Base-by-base conservation (phyloP, 2,888 invertebrate species). In the Agrotis clavis region DNA sequence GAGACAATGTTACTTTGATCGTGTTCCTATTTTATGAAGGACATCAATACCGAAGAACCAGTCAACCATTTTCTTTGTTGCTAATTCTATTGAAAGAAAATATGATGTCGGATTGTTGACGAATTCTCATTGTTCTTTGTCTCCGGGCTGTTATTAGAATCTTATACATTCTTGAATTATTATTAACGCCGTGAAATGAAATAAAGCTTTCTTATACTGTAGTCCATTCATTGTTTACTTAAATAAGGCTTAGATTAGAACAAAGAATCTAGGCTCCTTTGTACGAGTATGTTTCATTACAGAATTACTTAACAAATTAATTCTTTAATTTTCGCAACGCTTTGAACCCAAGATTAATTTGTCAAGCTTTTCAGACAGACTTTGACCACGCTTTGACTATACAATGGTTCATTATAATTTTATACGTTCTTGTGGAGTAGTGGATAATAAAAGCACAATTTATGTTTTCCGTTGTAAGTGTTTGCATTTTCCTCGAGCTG, bases 1-100 rank as follows among this genome's bases (percentile, higher is more conserved):
- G 86, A 89, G 90, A 90, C 89, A 89, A 88, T 88, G 90, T 91
- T 88, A 84, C 90, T 90, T 90, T 91, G 91, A 91, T 92, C 90
- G 88, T 82, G 84, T 84, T 82, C 85, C 87, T 90, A 84, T 89
- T 90, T 91, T 90, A 90, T 90, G 87, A 90, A 87, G 82, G 87
- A 86, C 81, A 87, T 83, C 81, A 87, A 85, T 83, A 73, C 51
- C 74, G 64, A 78, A 81, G 80, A 78, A 83, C 79, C 47, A 56
- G 79, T 74, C 81, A 84, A 63, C 69, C 59, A 74, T 83, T 41
- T 80, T 82, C 83, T 81, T 85, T 85, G 81, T 85, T 72, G 59
- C 63, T 74, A 74, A 74, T 75, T 78, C 78, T 77, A 71, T 77
- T 73, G 50, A 65, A 59, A 71, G 67, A 59, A 47, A 71, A 70